Evolutionary conservation across 2,113 vertebrate genomes (phyloP), one percentile per base, ranked within the genome.

Genomic region (Tragelaphus buxtoni): DNA sequence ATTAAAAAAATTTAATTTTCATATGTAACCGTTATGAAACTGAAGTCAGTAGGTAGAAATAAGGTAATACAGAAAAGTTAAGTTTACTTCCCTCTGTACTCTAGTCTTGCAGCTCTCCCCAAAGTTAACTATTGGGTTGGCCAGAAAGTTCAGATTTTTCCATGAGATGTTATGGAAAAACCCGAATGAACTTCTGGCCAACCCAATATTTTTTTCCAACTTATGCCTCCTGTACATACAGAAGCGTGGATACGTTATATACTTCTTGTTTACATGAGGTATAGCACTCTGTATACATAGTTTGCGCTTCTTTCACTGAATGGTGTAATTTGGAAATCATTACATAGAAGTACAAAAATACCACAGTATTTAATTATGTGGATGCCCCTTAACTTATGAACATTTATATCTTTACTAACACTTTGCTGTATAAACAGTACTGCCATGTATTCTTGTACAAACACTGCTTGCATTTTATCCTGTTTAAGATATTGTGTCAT

Each of bases 281-380:
- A 28, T 0, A 42, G 17, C 51, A 13, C 49, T 76, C 69, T 60
- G 0, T n/a, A 22, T 26, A n/a, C 39, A n/a, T 0, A 12, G 16
- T 35, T 58, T 26, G 17, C 0, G 1, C 32, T 61, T 39, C 45
- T 92, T 65, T 65, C 22, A 63, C 16, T 82, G 39, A 16, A 53
- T 1, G 4, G 10, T 42, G 28, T 60, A 26, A 51, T 95, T 74
- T 92, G 45, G 61, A 86, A 79, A 49, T 42, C 51, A 47, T 49
- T 91, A 30, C 26, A 42, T 39, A 11, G 51, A 14, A 42, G 18
- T n/a, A 51, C 4, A 72, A 60, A 87, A 72, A 42, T 42, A 16
- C 85, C 17, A 18, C 13, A 22, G 61, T 58, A 47, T 47, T 58
- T 58, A 47, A 58, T n/a, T 39, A 20, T 26, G n/a, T 42, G 16